These are phyloP conservation scores for Pao palembangensis DNA, from an alignment of 2,113 vertebrate species.

Conservation along the genomic window DNA sequence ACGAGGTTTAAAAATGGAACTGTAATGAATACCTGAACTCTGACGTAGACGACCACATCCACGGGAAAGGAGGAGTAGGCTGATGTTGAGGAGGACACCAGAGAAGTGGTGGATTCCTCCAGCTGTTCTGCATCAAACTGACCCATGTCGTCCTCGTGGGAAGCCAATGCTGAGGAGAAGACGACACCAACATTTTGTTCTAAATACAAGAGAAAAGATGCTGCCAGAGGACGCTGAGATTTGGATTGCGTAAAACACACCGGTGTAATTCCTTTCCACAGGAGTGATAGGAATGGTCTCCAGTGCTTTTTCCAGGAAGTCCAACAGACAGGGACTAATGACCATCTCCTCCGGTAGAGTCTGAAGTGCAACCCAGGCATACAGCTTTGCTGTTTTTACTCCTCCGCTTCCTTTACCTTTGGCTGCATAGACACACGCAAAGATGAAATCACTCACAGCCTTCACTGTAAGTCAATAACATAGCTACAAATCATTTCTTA, in stretches of 20 bases:
- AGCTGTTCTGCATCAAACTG: constrained; percentile 92
- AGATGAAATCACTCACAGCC: background rate
- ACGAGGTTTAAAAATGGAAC: background rate
- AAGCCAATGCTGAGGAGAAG: constrained; percentile 76
- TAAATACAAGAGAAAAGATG: background rate
- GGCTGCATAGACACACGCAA: constrained; percentile 73
- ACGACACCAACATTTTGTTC: background rate
- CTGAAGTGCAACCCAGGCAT: constrained; percentile 97
- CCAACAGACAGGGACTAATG: constrained; percentile 93
- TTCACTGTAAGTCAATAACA: background rate
- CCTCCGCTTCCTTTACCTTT: constrained; percentile 91
- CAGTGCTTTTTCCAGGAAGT: constrained; percentile 96
- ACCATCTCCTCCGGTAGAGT: constrained; percentile 98
- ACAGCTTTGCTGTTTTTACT: constrained; percentile 94
- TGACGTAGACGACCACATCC: constrained; percentile 96
- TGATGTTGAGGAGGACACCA: constrained; percentile 92
- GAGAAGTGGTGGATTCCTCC: constrained; percentile 91
- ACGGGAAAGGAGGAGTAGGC: constrained; percentile 97
- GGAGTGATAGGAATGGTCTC: constrained; percentile 98
- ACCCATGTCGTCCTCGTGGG: constrained; percentile 94
- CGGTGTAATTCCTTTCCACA: constrained; percentile 87
- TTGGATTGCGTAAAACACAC: constrained; percentile 50
- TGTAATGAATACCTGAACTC: constrained; percentile 85
- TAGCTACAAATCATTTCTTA: background rate
- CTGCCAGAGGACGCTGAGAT: background rate